Percentiles rank a stretch among this genome's conserved stretches.
Conservation (phyloP, 1,140 invertebrate genomes). For the Rhizoglyphus robini region DNA sequence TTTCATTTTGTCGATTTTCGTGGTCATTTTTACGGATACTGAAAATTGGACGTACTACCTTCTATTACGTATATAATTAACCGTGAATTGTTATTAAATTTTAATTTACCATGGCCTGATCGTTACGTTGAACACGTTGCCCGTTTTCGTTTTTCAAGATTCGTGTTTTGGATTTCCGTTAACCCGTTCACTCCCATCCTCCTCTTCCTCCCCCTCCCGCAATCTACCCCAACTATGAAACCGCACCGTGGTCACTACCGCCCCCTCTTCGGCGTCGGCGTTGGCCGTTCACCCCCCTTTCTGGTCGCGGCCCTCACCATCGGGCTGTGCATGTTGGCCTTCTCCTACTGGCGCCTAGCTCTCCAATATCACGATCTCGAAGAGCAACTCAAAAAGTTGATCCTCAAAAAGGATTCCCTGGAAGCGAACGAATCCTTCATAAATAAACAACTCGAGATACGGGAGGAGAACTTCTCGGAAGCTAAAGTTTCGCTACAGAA, state of each 20-base stretch:
- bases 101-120: no score
- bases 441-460: slow-evolving; percentile 10
- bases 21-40: no score
- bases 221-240: background rate
- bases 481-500: slow-evolving; percentile 11
- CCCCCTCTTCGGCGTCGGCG: slow-evolving; percentile 33
- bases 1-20: no score
- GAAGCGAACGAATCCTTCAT: slow-evolving; percentile 3
- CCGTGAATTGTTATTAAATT: no score
- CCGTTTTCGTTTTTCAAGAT: no score
- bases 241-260: slow-evolving; percentile 53
- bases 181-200: no score
- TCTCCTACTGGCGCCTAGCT: slow-evolving; percentile 18
- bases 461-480: slow-evolving; percentile 15
- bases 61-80: no score
- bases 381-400: background rate
- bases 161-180: no score
- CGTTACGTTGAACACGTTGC: no score
- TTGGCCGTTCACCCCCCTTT: slow-evolving; percentile 19
- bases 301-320: slow-evolving; percentile 19
- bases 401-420: slow-evolving; percentile 8
- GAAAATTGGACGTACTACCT: no score
- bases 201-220: no score
- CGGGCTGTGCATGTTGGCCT: slow-evolving; percentile 18
- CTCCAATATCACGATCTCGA: slow-evolving; percentile 17